Evolutionary conservation across 2,113 vertebrate genomes (phyloP).

Genomic region (Acrocephalus kingi): DNA sequence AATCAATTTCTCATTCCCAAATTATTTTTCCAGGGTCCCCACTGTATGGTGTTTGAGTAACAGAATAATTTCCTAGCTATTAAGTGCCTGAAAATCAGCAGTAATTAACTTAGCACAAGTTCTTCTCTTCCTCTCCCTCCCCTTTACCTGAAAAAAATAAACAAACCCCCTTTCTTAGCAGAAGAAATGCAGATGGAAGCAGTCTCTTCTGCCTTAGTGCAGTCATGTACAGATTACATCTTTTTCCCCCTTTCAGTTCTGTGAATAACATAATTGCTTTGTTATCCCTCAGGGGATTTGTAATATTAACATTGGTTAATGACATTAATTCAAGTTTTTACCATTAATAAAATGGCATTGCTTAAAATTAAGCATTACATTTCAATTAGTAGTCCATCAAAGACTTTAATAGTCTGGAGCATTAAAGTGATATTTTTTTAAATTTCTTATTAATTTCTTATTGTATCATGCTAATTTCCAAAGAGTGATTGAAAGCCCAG

Average conservation of each 20-base stretch:
- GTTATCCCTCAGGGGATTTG: conserved; percentile 66
- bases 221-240: not conserved
- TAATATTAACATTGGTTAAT: conserved; percentile 70
- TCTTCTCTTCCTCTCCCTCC: conserved; percentile 25
- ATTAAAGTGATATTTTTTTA: conserved; percentile 51
- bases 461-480: conserved; percentile 60
- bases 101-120: conserved; percentile 41
- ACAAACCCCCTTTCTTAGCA: not conserved
- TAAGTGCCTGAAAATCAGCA: conserved; percentile 49
- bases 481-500: conserved; percentile 61
- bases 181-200: conserved; percentile 5
- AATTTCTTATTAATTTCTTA: conserved; percentile 69
- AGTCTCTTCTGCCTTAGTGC: not conserved
- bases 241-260: not conserved
- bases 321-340: conserved; percentile 72
- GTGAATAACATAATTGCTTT: conserved; percentile 67
- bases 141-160: conserved; percentile 31
- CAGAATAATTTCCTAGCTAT: conserved; percentile 51
- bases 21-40: conserved; percentile 49
- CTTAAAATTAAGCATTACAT: conserved; percentile 71
- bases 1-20: conserved; percentile 32
- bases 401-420: conserved; percentile 49
- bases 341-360: conserved; percentile 70
- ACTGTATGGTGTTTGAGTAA: conserved; percentile 44
- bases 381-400: conserved; percentile 69